Evolutionary conservation across 2,113 vertebrate species (phyloP).

Genomic region (Oryctolagus cuniculus): DNA sequence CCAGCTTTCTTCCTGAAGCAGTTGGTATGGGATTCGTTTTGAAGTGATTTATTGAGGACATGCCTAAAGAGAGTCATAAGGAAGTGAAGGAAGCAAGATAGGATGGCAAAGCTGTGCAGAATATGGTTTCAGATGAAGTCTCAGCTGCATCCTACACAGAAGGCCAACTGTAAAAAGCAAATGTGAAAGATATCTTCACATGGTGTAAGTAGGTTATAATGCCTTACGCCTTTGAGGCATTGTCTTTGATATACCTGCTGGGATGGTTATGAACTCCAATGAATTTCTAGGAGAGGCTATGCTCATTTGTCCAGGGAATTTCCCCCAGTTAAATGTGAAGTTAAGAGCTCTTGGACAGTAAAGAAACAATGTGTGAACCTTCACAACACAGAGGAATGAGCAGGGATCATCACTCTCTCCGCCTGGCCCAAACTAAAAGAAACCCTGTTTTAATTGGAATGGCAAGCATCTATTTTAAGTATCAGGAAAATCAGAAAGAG

Average conservation of each 20-base stretch:
- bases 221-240: background rate
- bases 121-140: background rate
- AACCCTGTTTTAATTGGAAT: background rate
- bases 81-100: background rate
- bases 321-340: background rate
- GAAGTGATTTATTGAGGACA: background rate
- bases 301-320: background rate
- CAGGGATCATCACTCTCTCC: background rate
- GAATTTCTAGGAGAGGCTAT: background rate
- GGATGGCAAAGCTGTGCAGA: background rate
- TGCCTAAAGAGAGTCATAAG: background rate
- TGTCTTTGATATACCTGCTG: background rate
- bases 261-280: background rate
- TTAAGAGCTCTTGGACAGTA: background rate
- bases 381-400: too few species aligned
- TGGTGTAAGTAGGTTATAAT: background rate
- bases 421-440: background rate
- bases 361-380: background rate
- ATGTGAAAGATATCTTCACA: background rate
- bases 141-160: background rate
- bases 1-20: too few species aligned
- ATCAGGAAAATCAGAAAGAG: background rate
- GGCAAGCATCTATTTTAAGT: background rate
- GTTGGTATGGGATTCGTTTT: constrained; percentile 12
- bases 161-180: background rate